These are phyloP conservation scores for Drosophila santomea DNA, from an alignment of 1,140 invertebrate species.

Conservation along the genomic window DNA sequence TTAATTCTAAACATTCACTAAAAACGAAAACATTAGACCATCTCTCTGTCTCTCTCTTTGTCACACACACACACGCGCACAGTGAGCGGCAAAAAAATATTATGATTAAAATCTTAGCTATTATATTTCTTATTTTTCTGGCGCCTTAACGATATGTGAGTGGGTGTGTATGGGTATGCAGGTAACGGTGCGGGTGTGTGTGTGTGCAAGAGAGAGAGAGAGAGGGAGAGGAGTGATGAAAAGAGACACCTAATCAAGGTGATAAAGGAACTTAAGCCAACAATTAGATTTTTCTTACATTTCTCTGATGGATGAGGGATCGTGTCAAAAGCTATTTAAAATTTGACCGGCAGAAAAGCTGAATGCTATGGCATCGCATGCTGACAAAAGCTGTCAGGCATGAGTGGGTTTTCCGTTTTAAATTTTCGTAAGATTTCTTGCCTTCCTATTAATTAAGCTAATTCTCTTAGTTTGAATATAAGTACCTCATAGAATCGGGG, in stretches of 20 bases:
- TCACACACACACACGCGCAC: constrained; percentile 9
- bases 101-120: constrained; percentile 9
- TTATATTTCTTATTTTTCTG: constrained; percentile 1
- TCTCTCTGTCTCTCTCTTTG: constrained; percentile 1
- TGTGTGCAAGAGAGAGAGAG: constrained; percentile 5
- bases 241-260: neutral
- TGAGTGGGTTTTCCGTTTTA: neutral
- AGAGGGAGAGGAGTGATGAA: neutral
- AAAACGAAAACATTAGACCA: constrained; percentile 13
- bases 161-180: constrained; percentile 10
- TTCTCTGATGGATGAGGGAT: neutral
- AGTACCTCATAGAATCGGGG: constrained; percentile 8
- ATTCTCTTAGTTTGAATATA: constrained; percentile 23
- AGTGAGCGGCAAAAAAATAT: constrained; percentile 10
- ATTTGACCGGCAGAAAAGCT: constrained; percentile 3
- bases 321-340: constrained; percentile 6
- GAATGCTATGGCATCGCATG: constrained; percentile 1
- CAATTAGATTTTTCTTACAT: neutral
- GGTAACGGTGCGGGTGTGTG: constrained; percentile 8
- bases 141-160: constrained; percentile 36
- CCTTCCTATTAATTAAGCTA: constrained; percentile 19
- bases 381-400: constrained; percentile 16
- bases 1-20: constrained; percentile 33
- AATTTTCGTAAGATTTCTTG: neutral
- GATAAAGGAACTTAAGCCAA: constrained; percentile 24